These are phyloP conservation scores for Phrynosoma platyrhinos DNA, from an alignment of 2,113 vertebrate genomes.

Conservation along the genomic window DNA sequence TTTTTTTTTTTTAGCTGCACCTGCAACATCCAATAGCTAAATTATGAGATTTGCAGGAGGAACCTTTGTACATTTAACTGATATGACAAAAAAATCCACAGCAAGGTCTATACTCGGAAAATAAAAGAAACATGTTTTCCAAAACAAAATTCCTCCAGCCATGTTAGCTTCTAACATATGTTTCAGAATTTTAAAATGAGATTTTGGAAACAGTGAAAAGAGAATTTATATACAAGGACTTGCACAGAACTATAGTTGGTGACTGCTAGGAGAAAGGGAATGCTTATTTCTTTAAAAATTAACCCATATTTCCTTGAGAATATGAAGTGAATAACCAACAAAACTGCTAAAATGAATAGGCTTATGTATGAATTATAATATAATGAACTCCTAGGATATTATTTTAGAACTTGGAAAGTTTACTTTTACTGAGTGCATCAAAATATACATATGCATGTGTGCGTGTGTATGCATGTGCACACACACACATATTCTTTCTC, in stretches of 20 bases:
- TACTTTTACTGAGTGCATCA: not conserved
- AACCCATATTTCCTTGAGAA: not conserved
- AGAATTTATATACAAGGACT: no score
- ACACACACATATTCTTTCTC: no score
- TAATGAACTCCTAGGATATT: not conserved
- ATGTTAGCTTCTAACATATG: no score
- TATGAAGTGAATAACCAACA: not conserved
- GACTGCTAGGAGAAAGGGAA: not conserved
- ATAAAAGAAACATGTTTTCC: not conserved
- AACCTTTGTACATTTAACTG: not conserved
- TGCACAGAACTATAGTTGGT: not conserved
- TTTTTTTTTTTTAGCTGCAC: not conserved
- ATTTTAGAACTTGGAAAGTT: constrained; percentile 1
- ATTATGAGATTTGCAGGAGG: not conserved
- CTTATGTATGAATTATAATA: not conserved
- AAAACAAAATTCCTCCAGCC: not conserved
- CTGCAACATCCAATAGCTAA: not conserved
- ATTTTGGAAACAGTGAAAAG: no score
- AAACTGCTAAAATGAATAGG: not conserved
- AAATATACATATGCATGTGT: not conserved
- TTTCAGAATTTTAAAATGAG: no score
- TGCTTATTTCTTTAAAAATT: no score
- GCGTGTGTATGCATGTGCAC: not conserved
- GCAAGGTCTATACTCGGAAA: no score
- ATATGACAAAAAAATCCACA: not conserved